Conservation (phyloP, 2,113 vertebrate species). For the Mesocricetus auratus region DNA sequence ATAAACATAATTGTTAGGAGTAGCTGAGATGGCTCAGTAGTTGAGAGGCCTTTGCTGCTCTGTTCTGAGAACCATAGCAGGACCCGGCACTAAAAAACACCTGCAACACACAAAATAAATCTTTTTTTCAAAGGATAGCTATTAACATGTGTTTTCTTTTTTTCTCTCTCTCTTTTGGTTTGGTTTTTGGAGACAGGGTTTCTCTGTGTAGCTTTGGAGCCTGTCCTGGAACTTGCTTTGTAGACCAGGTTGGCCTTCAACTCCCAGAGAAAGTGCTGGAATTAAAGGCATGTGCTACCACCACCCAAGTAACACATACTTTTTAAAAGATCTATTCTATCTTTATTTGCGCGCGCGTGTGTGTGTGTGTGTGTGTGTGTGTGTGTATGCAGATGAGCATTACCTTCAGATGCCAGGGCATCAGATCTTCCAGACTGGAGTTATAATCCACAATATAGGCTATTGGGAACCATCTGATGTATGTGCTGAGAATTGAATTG, state of each 20-base stretch:
- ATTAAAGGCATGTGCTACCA: too few relatives aligned
- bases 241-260: too few relatives aligned
- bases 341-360: not conserved
- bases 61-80: fast-evolving
- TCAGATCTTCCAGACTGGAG: not conserved
- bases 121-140: not conserved
- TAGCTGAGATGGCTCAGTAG: too few relatives aligned
- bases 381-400: not conserved
- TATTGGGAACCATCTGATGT: not conserved
- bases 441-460: not conserved
- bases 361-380: not conserved
- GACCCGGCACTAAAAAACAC: not conserved
- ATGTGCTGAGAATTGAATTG: not conserved
- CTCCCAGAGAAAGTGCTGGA: too few relatives aligned
- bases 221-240: too few relatives aligned
- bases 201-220: too few relatives aligned
- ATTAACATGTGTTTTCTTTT: not conserved
- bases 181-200: too few relatives aligned
- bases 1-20: too few relatives aligned
- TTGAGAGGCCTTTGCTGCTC: not conserved
- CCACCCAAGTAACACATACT: not conserved
- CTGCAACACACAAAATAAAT: not conserved
- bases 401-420: not conserved
- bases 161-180: too few relatives aligned
- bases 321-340: not conserved